Conservation (phyloP, 2,113 vertebrate genomes). For the Chinchilla lanigera region DNA sequence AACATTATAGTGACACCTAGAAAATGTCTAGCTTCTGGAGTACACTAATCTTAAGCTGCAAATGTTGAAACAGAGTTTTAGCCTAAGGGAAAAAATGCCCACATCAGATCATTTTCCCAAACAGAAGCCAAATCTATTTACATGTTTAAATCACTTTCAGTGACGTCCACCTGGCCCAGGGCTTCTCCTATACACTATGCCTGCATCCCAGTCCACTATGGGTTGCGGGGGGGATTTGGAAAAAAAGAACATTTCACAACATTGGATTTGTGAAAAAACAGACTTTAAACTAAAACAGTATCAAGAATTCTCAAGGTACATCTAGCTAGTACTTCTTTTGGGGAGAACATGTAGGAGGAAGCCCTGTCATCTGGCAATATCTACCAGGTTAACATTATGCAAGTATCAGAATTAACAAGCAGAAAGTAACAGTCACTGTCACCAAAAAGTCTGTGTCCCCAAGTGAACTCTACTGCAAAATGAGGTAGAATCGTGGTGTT, state of each 20-base stretch:
- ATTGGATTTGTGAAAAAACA: background rate
- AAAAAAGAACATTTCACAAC: constrained; percentile 39
- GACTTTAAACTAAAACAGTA: background rate
- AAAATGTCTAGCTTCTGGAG: background rate
- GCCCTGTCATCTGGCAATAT: constrained; percentile 66
- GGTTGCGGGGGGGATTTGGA: background rate
- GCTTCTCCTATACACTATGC: background rate
- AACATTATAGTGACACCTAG: background rate
- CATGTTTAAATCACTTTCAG: constrained; percentile 55
- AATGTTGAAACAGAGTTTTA: background rate
- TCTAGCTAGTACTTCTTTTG: constrained; percentile 54
- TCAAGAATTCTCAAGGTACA: constrained; percentile 15
- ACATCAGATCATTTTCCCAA: constrained; percentile 17
- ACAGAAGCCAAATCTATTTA: background rate
- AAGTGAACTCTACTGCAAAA: constrained; percentile 68
- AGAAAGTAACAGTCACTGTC: constrained; percentile 65
- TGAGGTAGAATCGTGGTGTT: constrained; percentile 45
- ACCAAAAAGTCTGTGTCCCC: constrained; percentile 68
- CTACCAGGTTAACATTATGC: constrained; percentile 62
- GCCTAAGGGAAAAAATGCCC: background rate
- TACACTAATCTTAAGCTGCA: background rate
- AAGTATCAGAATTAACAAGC: constrained; percentile 64
- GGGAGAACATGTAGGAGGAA: constrained; percentile 65
- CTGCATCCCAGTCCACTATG: background rate
- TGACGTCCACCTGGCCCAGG: background rate